Evolutionary conservation across 1,140 invertebrate species (phyloP), one percentile per base, ranked within the genome.

Genomic region (Aphis craccivora): DNA sequence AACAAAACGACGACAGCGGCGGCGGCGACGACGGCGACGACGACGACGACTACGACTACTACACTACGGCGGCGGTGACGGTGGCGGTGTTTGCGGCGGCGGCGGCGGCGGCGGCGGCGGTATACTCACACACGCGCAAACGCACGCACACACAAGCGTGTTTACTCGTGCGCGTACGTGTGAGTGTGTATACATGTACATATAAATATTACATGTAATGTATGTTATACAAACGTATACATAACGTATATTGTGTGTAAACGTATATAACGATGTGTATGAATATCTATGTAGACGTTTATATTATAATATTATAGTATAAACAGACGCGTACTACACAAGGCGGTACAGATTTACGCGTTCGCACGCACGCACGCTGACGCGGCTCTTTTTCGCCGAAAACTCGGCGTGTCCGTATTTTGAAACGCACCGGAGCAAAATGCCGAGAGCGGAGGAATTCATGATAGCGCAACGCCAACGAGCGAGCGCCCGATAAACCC

Each of bases 1-100:
- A 92, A 92, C 81, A 93, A 51, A 86, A 81, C 60, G 76, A 91
- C 76, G 81, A 84, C 37, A 53, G 48, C 81, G 91, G 48, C 81
- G 76, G 35, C 40, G 67, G n/a, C 81, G 91, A 20, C 67, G 22
- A 23, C 91, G 48, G 8, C 91, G 76, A 51, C 90, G 45, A 18
- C 67, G 20, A 30, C 90, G 40, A 37, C 60, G 40, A 25, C 51
- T 51, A 51, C 55, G 35, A 53, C 51, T 5, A 40, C 90, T 25
- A 25, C n/a, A n/a, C n/a, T n/a, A n/a, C n/a, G n/a, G 37, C 37
- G 37, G 37, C 37, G 37, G 37, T 40, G 37, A 40, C 37, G 37
- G 37, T 40, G 37, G 37, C 37, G 37, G 37, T 40, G 37, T 40
- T 40, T 1, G 37, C 37, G 37, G 37, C 37, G 37, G 37, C 37